Conservation (phyloP, 2,113 vertebrate species). For the Coturnix japonica region DNA sequence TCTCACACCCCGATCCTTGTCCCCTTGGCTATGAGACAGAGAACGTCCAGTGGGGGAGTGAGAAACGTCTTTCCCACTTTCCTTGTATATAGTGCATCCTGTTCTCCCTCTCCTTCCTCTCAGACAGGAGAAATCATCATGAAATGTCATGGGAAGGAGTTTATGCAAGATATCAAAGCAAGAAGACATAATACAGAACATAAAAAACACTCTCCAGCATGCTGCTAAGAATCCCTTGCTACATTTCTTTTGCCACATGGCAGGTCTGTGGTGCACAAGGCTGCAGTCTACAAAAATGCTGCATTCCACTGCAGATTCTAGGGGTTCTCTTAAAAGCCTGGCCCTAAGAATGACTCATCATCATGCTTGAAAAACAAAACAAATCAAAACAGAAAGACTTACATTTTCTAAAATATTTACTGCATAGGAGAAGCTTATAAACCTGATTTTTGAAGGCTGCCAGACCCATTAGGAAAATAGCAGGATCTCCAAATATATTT, state of each 20-base stretch:
- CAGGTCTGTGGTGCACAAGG: background rate
- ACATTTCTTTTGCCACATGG: background rate
- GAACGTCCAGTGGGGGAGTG: background rate
- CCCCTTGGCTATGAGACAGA: background rate
- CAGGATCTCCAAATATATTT: background rate
- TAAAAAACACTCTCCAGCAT: background rate
- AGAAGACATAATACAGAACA: background rate
- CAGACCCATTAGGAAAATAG: background rate
- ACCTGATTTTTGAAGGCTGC: background rate
- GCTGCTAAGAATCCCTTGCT: rapidly evolving
- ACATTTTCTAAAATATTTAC: background rate
- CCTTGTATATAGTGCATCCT: background rate
- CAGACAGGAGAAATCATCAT: background rate
- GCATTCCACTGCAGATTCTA: background rate
- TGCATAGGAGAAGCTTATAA: background rate
- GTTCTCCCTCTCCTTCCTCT: background rate
- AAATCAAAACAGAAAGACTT: background rate
- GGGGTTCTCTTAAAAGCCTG: background rate
- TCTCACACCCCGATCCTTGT: background rate
- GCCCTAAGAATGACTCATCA: background rate
- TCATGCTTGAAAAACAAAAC: background rate
- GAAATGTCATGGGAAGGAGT: background rate
- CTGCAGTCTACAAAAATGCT: background rate
- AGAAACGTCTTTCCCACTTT: background rate
- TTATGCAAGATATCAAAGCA: background rate